A percentile compares a stretch with the other conserved stretches of the same genome.
These are phyloP conservation scores for Kryphioiulus occultus DNA, from an alignment of 2,888 invertebrate genomes.

Conservation along the genomic window DNA sequence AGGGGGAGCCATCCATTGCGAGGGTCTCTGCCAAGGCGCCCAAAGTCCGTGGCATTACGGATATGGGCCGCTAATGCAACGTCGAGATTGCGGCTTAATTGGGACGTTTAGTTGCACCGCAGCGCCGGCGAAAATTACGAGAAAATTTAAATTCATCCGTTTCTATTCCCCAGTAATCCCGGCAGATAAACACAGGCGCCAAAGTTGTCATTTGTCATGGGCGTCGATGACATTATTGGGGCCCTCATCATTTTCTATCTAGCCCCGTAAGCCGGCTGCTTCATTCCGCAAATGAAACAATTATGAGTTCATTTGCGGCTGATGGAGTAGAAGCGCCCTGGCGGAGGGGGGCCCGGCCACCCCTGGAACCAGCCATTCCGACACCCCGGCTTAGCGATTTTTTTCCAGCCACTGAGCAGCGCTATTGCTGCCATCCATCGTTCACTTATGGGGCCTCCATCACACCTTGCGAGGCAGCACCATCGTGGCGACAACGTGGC, in stretches of 20 bases:
- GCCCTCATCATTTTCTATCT: conserved; percentile 44
- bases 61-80: background rate
- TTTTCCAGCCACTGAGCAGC: conserved; percentile 47
- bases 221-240: conserved; percentile 51
- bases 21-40: background rate
- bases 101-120: conserved; percentile 49
- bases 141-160: conserved; percentile 52
- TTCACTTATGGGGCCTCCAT: background rate
- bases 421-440: conserved; percentile 42
- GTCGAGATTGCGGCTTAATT: conserved; percentile 33
- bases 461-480: background rate
- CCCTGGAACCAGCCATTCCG: background rate
- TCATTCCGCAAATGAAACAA: conserved; percentile 50
- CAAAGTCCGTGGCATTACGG: background rate
- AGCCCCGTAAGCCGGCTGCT: conserved; percentile 39
- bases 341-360: background rate
- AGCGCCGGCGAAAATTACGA: background rate
- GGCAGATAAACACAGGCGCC: conserved; percentile 53
- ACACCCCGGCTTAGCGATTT: conserved; percentile 41
- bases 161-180: conserved; percentile 50
- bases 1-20: background rate
- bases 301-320: conserved; percentile 49
- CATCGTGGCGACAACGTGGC: background rate
- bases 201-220: conserved; percentile 53
- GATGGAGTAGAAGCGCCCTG: background rate